Conservation (phyloP, 2,888 invertebrate genomes). For the Leucoma salicis region DNA sequence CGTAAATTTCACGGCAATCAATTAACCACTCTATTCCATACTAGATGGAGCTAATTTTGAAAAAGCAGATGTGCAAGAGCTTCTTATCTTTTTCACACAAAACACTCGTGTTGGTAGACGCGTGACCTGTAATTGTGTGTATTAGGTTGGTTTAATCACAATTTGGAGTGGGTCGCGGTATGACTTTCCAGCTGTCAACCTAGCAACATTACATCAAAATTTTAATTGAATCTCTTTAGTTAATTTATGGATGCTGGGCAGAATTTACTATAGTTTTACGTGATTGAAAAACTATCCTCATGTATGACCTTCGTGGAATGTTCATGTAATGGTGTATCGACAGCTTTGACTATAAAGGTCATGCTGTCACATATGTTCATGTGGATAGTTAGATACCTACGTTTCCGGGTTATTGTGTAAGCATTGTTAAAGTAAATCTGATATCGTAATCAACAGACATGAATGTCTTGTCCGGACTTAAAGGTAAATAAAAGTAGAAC, state of each 20-base stretch:
- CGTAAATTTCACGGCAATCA: constrained; percentile 39
- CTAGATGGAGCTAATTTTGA: constrained; percentile 19
- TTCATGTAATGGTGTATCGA: constrained; percentile 12
- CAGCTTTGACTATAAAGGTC: constrained; percentile 20
- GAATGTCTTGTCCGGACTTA: constrained; percentile 1
- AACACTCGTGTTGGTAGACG: constrained; percentile 71
- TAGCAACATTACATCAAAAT: constrained; percentile 57
- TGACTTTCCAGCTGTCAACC: constrained; percentile 72
- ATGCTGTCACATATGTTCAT: constrained; percentile 12
- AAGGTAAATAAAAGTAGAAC: not conserved
- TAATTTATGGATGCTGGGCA: not conserved
- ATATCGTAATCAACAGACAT: constrained; percentile 16
- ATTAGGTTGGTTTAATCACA: constrained; percentile 82
- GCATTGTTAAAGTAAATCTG: constrained; percentile 23
- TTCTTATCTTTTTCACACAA: constrained; percentile 41
- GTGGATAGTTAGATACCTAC: constrained; percentile 14
- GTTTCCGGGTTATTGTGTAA: constrained; percentile 29
- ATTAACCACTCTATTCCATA: constrained; percentile 26
- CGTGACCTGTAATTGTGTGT: constrained; percentile 81
- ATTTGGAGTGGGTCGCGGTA: constrained; percentile 78
- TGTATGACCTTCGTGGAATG: constrained; percentile 10
- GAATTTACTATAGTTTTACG: not conserved
- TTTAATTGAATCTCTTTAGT: not conserved
- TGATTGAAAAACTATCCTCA: constrained; percentile 1
- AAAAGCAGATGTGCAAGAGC: constrained; percentile 18